Base-by-base conservation (phyloP, 2,113 vertebrate genomes). In the Prunella fulvescens region DNA sequence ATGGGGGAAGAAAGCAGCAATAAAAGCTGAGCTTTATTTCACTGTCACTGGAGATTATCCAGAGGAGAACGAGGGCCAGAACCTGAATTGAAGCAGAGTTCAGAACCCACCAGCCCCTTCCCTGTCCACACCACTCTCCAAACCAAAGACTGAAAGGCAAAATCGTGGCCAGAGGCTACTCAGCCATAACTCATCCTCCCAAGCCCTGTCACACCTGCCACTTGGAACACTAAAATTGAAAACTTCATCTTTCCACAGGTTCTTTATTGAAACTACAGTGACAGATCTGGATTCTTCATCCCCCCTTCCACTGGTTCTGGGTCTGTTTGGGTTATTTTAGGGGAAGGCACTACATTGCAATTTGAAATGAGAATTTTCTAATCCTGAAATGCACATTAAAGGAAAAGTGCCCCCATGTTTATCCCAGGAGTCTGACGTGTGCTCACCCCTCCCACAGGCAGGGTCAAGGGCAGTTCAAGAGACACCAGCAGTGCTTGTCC, bases 281-380 rank as follows among this genome's bases (percentile, higher is more conserved):
- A 18, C 42, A 62, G 23, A 12, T 17, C 12, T 33, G 39, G 35
- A 23, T 60, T 84, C 28, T 56, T 14, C 42, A 51, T 20, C 19
- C 3, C 26, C 64, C 35, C 42, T 28, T 19, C 18, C 57, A 11
- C 4, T 44, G 31, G 7, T 12, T 74, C 51, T 37, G 10, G 12
- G 5, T 10, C 6, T 40, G 14, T 37, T 50, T 53, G 24, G 39
- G 14, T 29, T n/a, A 10, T 60, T 61, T 53, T 10, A 37, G 57
- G 22, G 29, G 22, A 53, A 87, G 8, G 37, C 0, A 3, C 3
- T 7, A 13, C 7, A 4, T 10, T 18, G 28, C 2, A 12, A 24
- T n/a, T 87, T 39, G 12, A 58, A 31, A 24, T 40, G 14, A 10
- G 3, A 11, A 17, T 53, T 73, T 19, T n/a, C 6, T 9, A 51